These are phyloP conservation scores for Podarcis siculus DNA, from an alignment of 2,797 vertebrate genomes.

Conservation along the genomic window DNA sequence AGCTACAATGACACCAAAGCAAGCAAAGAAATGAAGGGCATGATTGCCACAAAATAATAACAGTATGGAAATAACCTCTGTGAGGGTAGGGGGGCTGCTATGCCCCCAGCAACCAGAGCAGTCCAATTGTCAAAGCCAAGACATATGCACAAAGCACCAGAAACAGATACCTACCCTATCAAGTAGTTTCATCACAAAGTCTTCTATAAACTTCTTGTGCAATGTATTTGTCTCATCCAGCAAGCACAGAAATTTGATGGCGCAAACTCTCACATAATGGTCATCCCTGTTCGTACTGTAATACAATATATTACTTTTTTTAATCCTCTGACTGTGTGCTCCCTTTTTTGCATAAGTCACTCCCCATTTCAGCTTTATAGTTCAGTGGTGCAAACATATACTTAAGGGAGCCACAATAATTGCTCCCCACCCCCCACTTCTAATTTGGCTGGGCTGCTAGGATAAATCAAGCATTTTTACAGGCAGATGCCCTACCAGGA, in stretches of 20 bases:
- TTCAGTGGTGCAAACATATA: no score
- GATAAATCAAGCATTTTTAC: background rate
- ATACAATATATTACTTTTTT: slow-evolving; percentile 40
- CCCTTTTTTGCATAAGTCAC: no score
- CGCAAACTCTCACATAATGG: slow-evolving; percentile 87
- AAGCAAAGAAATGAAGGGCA: background rate
- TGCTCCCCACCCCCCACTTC: no score
- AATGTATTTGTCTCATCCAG: slow-evolving; percentile 80
- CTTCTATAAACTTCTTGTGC: slow-evolving; percentile 86
- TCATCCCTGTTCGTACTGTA: slow-evolving; percentile 89
- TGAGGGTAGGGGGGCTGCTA: no score
- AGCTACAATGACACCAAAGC: background rate
- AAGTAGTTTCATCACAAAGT: slow-evolving; percentile 84
- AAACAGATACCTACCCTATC: slow-evolving; percentile 82
- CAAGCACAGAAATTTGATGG: slow-evolving; percentile 86
- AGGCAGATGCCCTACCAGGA: background rate
- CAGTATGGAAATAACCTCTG: no score
- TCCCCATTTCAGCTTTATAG: no score
- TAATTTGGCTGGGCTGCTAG: no score
- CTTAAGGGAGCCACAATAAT: no score
- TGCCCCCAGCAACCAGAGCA: background rate
- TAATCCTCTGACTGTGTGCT: no score
- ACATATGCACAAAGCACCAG: background rate
- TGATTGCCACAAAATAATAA: background rate
- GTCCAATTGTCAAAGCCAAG: background rate